These are phyloP conservation scores for Dusona sp. DNA, from an alignment of 2,888 invertebrate genomes.

Conservation along the genomic window DNA sequence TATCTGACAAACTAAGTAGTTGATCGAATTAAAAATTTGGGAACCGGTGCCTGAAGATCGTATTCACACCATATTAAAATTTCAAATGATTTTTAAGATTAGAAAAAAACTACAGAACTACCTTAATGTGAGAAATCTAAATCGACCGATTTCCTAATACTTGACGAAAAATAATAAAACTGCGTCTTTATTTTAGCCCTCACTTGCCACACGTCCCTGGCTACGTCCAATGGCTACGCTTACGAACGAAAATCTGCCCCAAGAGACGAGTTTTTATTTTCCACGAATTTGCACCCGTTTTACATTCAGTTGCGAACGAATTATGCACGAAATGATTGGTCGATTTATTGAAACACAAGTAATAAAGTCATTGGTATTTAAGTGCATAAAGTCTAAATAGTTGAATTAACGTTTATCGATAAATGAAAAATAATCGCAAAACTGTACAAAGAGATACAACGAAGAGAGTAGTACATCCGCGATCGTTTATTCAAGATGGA, in stretches of 20 bases:
- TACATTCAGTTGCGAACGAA: neutral
- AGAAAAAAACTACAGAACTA: no score
- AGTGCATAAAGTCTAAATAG: neutral
- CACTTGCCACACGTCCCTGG: no score
- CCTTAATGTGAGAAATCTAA: no score
- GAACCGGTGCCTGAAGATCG: no score
- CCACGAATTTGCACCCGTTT: neutral
- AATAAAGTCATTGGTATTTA: neutral
- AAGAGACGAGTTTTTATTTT: neutral
- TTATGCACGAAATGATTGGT: neutral
- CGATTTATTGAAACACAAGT: neutral
- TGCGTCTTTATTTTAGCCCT: no score
- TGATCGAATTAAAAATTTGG: no score
- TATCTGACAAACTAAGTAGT: no score
- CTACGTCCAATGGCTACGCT: neutral
- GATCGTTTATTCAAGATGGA: conserved; percentile 62
- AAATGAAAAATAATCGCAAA: conserved; percentile 46
- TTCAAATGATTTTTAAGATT: no score
- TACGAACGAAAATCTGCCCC: neutral
- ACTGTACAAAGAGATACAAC: conserved; percentile 49
- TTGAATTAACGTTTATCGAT: neutral
- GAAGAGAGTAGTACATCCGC: conserved; percentile 33
- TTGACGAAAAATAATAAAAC: no score
- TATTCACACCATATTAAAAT: no score
- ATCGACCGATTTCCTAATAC: no score